Base-by-base conservation (phyloP, 1,140 invertebrate species). In the Druon quercuslanigerum region DNA sequence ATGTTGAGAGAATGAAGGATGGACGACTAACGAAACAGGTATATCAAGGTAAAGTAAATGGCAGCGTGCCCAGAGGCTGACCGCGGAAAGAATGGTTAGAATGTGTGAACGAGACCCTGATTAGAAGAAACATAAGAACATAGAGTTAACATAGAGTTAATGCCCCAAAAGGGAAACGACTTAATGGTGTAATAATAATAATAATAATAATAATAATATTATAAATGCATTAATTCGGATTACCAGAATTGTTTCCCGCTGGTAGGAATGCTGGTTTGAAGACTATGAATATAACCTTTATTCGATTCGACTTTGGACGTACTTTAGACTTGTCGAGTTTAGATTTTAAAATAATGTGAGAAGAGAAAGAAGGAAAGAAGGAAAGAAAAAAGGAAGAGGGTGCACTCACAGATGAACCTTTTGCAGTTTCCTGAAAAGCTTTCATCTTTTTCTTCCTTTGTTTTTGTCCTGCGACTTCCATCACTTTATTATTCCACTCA, bases 221-320 rank as follows among this genome's bases (percentile, higher is more conserved):
- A n/a, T n/a, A n/a, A n/a, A n/a, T n/a, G n/a, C n/a, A n/a, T n/a
- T n/a, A n/a, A n/a, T n/a, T n/a, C n/a, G n/a, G 25, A 25, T 25
- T 25, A 25, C 20, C 20, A 25, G 1, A 25, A 25, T 33, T 33
- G 25, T 33, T 33, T 5, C 25, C 25, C 25, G 25, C 79, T 75
- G 77, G 51, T 75, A 78, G 76, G 84, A 80, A 85, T 85, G 75
- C 75, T 80, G 77, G 2, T 54, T 8, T 17, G 52, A 13, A 54
- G 7, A n/a, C n/a, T 66, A 20, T 66, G 12, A 66, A 66, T 13
- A 5, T 14, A 66, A 7, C 57, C 16, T 66, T 40, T n/a, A n/a
- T n/a, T n/a, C 33, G 33, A 40, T 66, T 66, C 40, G 3, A 3
- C 25, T 33, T 33, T 33, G 5, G 25, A 33, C 25, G 2, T 33